phyloP scores from a whole-genome alignment of 2,888 invertebrate species.

The Drosophila diplacantha region DNA sequence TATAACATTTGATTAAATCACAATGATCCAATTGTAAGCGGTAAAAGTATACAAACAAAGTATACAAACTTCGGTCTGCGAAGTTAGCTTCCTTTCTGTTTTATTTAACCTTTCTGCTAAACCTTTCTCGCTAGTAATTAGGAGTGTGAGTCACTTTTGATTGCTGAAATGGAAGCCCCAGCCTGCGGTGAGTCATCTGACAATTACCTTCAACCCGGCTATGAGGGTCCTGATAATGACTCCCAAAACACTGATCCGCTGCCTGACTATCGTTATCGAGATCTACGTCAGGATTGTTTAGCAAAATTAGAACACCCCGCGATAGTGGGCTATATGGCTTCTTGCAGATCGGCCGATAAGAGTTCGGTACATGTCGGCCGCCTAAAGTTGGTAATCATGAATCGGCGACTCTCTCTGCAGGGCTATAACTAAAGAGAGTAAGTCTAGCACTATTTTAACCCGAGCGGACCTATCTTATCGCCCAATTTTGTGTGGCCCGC shows the following conservation, averaged over 20 bases:
- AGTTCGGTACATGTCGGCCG: conserved; percentile 6
- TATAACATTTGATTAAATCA: no score
- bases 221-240: conserved; percentile 20
- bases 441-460: conserved; percentile 5
- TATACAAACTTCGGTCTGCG: no score
- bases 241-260: neutral
- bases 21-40: no score
- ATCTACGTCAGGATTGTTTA: conserved; percentile 34
- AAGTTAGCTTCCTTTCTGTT: no score
- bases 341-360: conserved; percentile 33
- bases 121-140: neutral
- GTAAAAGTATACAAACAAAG: no score
- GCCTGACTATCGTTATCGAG: conserved; percentile 22
- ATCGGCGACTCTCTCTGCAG: conserved; percentile 1
- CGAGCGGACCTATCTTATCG: conserved; percentile 27
- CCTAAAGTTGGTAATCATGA: conserved; percentile 22
- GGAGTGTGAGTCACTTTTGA: conserved; percentile 13
- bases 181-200: conserved; percentile 10
- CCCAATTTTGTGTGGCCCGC: conserved; percentile 3
- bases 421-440: conserved; percentile 10
- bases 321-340: conserved; percentile 20
- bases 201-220: neutral
- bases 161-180: neutral
- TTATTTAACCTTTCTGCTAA: neutral
- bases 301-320: conserved; percentile 19